These are phyloP conservation scores for Dendroctonus ponderosae DNA, from an alignment of 1,140 invertebrate species.

Conservation along the genomic window DNA sequence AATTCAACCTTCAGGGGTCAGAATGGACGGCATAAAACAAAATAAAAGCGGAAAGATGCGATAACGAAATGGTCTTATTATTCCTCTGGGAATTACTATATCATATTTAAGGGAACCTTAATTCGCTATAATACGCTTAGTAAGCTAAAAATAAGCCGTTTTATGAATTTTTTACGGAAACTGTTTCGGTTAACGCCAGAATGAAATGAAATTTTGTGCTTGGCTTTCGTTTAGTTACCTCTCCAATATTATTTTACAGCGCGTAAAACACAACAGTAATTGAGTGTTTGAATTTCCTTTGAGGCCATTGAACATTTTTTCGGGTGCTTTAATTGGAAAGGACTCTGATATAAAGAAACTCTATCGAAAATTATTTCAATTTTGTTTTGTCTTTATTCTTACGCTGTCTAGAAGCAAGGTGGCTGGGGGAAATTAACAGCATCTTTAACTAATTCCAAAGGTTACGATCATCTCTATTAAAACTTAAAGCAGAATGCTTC, in stretches of 20 bases:
- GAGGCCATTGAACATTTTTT: not conserved
- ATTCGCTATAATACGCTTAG: conserved; percentile 30
- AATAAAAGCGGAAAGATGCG: conserved; percentile 29
- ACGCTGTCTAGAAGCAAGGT: not conserved
- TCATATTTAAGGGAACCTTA: conserved; percentile 33
- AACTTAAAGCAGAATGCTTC: not conserved
- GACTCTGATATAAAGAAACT: not conserved
- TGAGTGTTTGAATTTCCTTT: not conserved
- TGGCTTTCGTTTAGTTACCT: conserved; percentile 10
- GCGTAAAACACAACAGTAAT: conserved; percentile 17
- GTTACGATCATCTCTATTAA: not conserved
- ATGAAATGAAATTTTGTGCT: conserved; percentile 19
- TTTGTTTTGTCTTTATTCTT: not conserved
- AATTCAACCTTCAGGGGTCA: conserved; percentile 26
- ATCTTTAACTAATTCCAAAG: not conserved
- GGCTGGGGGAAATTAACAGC: not conserved
- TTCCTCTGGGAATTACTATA: conserved; percentile 26
- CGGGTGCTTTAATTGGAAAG: not conserved
- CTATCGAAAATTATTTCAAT: not conserved
- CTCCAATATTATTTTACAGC: conserved; percentile 9
- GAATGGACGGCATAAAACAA: conserved; percentile 27
- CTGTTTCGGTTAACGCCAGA: conserved; percentile 21
- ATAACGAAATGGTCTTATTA: conserved; percentile 31
- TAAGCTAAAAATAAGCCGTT: conserved; percentile 32
- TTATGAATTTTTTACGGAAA: conserved; percentile 34